Evolutionary conservation across 2,113 vertebrate genomes (phyloP).

Genomic region (Cyrtonyx montezumae): DNA sequence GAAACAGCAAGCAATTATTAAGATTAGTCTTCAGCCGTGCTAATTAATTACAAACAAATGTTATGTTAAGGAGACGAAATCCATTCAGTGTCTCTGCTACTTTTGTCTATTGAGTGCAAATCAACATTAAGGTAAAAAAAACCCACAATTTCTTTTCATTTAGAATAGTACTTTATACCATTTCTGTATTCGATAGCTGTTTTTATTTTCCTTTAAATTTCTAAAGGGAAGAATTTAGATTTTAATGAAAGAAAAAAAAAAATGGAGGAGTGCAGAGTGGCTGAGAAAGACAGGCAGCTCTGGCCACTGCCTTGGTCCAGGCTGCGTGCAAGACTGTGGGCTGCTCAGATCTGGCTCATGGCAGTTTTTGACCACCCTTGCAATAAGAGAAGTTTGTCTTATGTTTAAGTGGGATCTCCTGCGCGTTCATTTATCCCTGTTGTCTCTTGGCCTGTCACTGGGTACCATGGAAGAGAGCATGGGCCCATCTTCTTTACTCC

Average conservation of each 20-base stretch:
- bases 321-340: neutral
- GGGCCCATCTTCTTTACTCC: neutral
- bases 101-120: conserved; percentile 58
- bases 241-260: neutral
- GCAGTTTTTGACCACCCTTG: neutral
- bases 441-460: neutral
- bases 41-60: conserved; percentile 74
- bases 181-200: neutral
- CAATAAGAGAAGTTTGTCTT: neutral
- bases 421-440: neutral
- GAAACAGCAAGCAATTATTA: conserved; percentile 77
- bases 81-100: conserved; percentile 46
- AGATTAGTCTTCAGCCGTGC: conserved; percentile 71
- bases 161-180: conserved; percentile 20
- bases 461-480: neutral
- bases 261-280: neutral
- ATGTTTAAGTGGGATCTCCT: neutral
- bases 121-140: conserved; percentile 10
- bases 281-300: too few relatives aligned
- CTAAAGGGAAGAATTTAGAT: neutral
- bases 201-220: neutral
- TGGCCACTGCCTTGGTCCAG: accelerated
- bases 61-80: conserved; percentile 74
- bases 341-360: accelerated
- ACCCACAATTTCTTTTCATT: neutral